Evolutionary conservation across 2,888 invertebrate genomes (phyloP).

Genomic region (Pandemis corylana): DNA sequence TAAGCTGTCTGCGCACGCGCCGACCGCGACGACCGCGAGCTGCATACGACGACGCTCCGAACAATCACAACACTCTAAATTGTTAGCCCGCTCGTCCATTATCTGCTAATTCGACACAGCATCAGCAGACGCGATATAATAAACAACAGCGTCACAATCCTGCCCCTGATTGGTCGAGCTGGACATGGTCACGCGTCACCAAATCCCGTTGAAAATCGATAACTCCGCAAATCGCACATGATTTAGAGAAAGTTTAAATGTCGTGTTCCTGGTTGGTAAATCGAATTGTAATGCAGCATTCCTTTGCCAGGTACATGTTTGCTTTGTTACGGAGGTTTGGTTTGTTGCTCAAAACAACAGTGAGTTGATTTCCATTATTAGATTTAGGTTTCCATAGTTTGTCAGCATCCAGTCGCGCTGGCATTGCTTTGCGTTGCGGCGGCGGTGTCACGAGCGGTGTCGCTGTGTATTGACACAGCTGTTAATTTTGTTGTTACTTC

Average conservation of each 20-base stretch:
- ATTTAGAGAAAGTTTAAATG: slow-evolving; percentile 20
- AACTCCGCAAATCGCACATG: slow-evolving; percentile 19
- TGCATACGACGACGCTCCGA: not conserved
- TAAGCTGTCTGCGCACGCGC: slow-evolving; percentile 9
- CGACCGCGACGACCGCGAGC: slow-evolving; percentile 9
- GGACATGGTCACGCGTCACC: not conserved
- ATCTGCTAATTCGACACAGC: not conserved
- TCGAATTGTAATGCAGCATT: slow-evolving; percentile 21
- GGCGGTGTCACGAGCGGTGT: not conserved
- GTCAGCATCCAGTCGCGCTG: not conserved
- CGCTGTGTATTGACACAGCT: slow-evolving; percentile 3
- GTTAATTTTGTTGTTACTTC: not conserved
- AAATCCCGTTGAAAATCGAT: slow-evolving; percentile 12
- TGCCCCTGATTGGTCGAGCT: not conserved
- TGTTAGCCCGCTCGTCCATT: not conserved
- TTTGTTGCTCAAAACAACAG: slow-evolving; percentile 10
- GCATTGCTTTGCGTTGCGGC: not conserved
- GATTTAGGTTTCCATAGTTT: slow-evolving; percentile 7
- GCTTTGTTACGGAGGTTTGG: slow-evolving; percentile 6
- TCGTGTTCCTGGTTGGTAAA: slow-evolving; percentile 14
- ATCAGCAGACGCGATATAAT: not conserved
- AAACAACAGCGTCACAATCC: not conserved
- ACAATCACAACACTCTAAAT: slow-evolving; percentile 2
- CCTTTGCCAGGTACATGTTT: not conserved
- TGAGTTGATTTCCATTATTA: slow-evolving; percentile 3